Conservation (phyloP, 2,888 invertebrate genomes). For the Sipha maydis region DNA sequence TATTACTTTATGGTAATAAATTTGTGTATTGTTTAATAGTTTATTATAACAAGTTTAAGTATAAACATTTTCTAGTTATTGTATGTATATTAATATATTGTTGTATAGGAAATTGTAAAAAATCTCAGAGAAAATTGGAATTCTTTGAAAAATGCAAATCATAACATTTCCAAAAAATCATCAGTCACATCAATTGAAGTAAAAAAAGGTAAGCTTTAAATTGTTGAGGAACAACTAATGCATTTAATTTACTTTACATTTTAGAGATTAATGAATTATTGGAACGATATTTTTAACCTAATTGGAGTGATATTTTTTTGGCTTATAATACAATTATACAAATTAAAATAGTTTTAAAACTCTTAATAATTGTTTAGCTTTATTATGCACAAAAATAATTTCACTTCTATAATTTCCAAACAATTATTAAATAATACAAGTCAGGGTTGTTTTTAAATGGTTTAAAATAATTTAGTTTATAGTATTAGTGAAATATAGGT, state of each 20-base stretch:
- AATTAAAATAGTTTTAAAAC: too few relatives aligned
- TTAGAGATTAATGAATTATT: neutral
- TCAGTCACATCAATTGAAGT: conserved; percentile 38
- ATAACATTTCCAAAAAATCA: conserved; percentile 47
- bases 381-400: too few relatives aligned
- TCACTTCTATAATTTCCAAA: too few relatives aligned
- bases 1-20: neutral
- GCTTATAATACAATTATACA: too few relatives aligned
- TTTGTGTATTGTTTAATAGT: neutral
- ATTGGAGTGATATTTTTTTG: too few relatives aligned
- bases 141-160: conserved; percentile 25
- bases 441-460: too few relatives aligned
- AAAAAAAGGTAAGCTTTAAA: conserved; percentile 43
- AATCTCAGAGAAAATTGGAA: conserved; percentile 52
- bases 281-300: neutral
- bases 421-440: too few relatives aligned
- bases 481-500: too few relatives aligned
- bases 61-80: neutral
- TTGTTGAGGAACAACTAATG: neutral
- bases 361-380: too few relatives aligned
- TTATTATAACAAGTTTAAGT: neutral
- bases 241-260: neutral
- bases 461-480: too few relatives aligned
- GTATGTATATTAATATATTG: too few relatives aligned
- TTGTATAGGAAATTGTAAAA: conserved; percentile 50